Conservation (phyloP, 2,888 invertebrate species). For the Dynastes grantii region DNA sequence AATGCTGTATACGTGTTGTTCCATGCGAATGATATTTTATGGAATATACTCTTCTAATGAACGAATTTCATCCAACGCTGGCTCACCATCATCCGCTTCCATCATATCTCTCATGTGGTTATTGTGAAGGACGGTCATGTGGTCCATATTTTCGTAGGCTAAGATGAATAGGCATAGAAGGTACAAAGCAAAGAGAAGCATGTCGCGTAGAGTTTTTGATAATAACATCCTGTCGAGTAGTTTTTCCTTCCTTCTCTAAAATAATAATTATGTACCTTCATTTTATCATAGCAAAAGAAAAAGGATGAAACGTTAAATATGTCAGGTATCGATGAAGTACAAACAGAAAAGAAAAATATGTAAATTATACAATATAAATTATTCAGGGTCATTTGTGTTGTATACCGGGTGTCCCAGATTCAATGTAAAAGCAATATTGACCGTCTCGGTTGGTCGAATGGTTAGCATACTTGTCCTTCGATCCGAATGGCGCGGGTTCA, state of each 20-base stretch:
- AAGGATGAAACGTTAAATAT: too few relatives aligned
- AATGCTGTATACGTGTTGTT: too few relatives aligned
- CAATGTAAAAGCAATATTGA: too few relatives aligned
- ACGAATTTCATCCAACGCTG: constrained; percentile 27
- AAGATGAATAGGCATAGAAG: constrained; percentile 53
- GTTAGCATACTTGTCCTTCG: too few relatives aligned
- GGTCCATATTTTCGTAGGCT: constrained; percentile 48
- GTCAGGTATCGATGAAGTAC: too few relatives aligned
- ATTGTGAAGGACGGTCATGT: constrained; percentile 31
- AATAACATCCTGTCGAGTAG: constrained; percentile 40
- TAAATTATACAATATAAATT: too few relatives aligned
- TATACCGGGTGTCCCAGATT: too few relatives aligned
- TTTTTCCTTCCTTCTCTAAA: constrained; percentile 41
- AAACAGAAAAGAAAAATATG: too few relatives aligned
- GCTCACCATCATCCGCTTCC: constrained; percentile 31
- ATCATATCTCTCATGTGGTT: constrained; percentile 47
- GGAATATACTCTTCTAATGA: constrained; percentile 33
- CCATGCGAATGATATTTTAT: too few relatives aligned
- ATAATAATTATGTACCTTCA: constrained; percentile 16
- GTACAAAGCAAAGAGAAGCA: constrained; percentile 54
- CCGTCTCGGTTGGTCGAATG: too few relatives aligned
- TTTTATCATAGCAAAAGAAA: background rate
- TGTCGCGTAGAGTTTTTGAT: constrained; percentile 50
- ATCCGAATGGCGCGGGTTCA: too few relatives aligned
- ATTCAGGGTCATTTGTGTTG: too few relatives aligned